Evolutionary conservation across 2,113 vertebrate species (phyloP), one percentile per base, ranked within the genome.

Genomic region (Tenebrosternarchus preto): DNA sequence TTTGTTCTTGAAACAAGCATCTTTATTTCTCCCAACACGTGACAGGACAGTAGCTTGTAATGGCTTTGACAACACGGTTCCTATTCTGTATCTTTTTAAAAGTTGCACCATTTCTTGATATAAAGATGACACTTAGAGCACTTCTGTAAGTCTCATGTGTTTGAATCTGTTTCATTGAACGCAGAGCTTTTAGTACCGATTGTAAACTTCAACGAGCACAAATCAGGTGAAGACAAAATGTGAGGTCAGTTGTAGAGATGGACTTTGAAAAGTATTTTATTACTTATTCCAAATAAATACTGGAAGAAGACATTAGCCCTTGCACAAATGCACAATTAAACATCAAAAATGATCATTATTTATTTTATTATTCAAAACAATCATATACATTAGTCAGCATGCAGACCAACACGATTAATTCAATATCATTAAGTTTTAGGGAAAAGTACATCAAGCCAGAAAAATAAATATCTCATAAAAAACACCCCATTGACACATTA

Each of bases 381-480:
- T 85, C 80, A 88, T 82, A 83, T 86, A 91, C 89, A 91, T 89
- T 91, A 89, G 79, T 83, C 82, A 90, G 90, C 92, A 93, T 93
- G 92, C 92, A 86, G 89, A 92, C 91, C 88, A 88, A 92, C 87
- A 92, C 89, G 92, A 92, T 90, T 85, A 90, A 90, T 89, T 89
- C 87, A 85, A 85, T 85, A 88, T 79, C 85, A 88, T 85, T 87
- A 60, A 73, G 56, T 79, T 87, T 84, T 77, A 85, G 67, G 20
- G 33, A 90, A 90, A 72, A 88, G 78, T 85, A 91, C 88, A 91
- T 88, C 86, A 68, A 92, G 89, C 87, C 91, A 91, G 90, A 91
- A 94, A 94, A 93, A 92, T 91, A 92, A 84, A 88, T 89, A 89
- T 87, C 74, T 86, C 8, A 88, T 92, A 93, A 82, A 93, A 94